Conservation (phyloP, 1,140 invertebrate genomes). For the Polypedilum pembai region DNA sequence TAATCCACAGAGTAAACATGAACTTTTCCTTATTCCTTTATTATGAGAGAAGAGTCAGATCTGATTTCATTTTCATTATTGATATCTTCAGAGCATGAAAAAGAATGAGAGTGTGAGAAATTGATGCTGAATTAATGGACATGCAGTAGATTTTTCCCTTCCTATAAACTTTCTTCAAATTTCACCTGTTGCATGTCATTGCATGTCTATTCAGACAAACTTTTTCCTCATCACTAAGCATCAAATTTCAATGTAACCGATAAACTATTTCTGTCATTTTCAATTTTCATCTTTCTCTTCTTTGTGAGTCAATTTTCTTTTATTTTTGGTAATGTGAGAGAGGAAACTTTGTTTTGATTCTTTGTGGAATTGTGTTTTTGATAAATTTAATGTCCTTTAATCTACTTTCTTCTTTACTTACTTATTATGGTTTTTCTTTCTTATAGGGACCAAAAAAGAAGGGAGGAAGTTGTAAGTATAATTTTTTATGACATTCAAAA, state of each 20-base stretch:
- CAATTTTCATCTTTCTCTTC: background rate
- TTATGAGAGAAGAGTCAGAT: background rate
- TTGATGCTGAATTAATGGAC: background rate
- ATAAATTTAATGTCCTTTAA: constrained; percentile 28
- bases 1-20: background rate
- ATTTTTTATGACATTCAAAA: constrained; percentile 25
- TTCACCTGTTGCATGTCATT: constrained; percentile 2
- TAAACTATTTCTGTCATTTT: background rate
- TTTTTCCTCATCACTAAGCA: background rate
- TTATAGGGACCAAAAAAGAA: constrained; percentile 25
- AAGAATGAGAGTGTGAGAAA: background rate
- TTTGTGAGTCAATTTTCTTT: background rate
- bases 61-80: constrained; percentile 19
- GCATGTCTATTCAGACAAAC: too few species aligned
- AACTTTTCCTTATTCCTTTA: background rate
- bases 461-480: constrained; percentile 23
- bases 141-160: background rate
- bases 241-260: constrained; percentile 6
- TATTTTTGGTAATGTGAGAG: background rate
- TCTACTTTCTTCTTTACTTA: background rate
- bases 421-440: background rate
- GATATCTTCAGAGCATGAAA: background rate
- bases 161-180: constrained; percentile 8
- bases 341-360: background rate
- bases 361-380: background rate